Evolutionary conservation across 1,140 invertebrate genomes (phyloP), one percentile per base, ranked within the genome.

Genomic region (Drosophila lacteicornis): DNA sequence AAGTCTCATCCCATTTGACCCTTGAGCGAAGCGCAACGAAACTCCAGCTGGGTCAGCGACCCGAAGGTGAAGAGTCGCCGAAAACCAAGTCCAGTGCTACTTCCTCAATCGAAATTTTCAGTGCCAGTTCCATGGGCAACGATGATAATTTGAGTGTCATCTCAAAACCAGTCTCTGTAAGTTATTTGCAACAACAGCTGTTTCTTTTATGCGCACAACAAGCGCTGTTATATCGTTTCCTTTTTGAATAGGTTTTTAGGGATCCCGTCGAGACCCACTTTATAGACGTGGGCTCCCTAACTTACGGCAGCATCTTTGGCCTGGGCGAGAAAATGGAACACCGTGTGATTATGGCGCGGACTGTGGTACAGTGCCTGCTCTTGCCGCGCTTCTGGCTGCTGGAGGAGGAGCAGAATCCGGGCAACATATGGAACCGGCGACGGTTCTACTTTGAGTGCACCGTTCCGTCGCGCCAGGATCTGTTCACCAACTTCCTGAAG

Each of bases 351-450:
- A 93, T 95, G 63, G 93, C 95, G 0, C 80, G 92, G 5, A 93
- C 93, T 7, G 91, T 91, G 6, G 93, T 94, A 0, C 93, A 93
- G 60, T 95, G 94, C 76, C 85, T 95, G 17, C 66, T 95, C 6
- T 88, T 95, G 6, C 95, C 95, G 1, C 90, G 93, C n/a, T 95
- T 94, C 71, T 95, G 94, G 93, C 79, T 95, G 1, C 79, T 93
- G 8, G 92, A 94, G 67, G 93, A 94, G 45, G 66, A 75, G 1
- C 92, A 93, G 55, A 95, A 95, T 91, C 93, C 92, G n/a, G 94
- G 94, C 2, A 94, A 95, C 63, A 94, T 95, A 25, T 95, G 95
- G 95, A 93, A 93, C 46, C 92, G 94, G 12, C 93, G 95, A 5
- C 93, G 93, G 50, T 85, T 94, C 27, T 95, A 94, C 67, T 82